Evolutionary conservation across 2,888 invertebrate genomes (phyloP).

Genomic region (Rhagophthalmus giganteus): DNA sequence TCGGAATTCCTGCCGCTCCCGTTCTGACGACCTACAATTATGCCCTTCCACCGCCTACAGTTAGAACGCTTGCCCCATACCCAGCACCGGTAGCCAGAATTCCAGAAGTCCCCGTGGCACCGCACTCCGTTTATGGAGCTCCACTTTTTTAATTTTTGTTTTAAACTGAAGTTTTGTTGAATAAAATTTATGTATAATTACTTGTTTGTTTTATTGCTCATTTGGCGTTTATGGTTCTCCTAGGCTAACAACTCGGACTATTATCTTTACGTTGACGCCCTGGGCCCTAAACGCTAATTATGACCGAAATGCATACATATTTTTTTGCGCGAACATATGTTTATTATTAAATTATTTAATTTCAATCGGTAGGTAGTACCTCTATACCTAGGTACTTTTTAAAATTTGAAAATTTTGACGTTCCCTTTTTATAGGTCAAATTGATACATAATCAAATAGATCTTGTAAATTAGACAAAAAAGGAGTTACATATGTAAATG

Average conservation of each 20-base stretch:
- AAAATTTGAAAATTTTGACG: no score
- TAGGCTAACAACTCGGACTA: background rate
- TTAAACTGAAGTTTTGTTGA: slow-evolving; percentile 2
- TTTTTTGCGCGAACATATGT: no score
- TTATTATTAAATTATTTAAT: no score
- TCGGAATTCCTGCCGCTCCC: background rate
- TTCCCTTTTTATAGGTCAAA: no score
- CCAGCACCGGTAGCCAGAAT: slow-evolving; percentile 5
- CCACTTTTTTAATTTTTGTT: slow-evolving; percentile 2
- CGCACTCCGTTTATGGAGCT: slow-evolving; percentile 4
- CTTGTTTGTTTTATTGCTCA: background rate
- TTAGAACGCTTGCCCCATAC: slow-evolving; percentile 1
- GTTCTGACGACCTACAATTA: slow-evolving; percentile 1
- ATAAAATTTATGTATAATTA: background rate
- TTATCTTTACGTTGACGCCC: background rate
- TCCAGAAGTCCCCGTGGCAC: slow-evolving; percentile 5
- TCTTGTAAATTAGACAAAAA: no score
- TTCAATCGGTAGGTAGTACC: no score
- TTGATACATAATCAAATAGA: no score
- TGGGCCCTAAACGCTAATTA: no score
- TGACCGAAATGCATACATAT: no score
- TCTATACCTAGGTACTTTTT: no score
- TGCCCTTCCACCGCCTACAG: background rate
- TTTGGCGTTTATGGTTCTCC: no score
- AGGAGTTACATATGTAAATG: no score